Conservation (phyloP, 35 echinoderm and acorn worm genomes). For the Anneissia japonica region DNA sequence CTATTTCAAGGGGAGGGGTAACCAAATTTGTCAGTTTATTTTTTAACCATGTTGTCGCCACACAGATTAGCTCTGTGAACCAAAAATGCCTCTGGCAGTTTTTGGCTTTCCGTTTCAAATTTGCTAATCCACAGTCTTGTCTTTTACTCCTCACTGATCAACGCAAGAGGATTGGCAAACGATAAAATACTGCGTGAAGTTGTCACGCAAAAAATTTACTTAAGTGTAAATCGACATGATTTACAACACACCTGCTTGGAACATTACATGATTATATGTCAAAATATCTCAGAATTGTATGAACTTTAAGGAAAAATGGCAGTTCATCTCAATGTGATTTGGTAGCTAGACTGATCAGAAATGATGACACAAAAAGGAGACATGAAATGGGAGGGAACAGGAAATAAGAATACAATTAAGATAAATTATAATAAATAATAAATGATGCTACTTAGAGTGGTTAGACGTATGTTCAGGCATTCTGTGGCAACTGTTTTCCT, state of each 20-base stretch:
- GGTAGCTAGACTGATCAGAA: no score
- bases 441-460: no score
- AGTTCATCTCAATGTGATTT: no score
- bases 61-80: background rate
- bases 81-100: background rate
- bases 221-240: background rate
- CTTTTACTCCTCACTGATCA: background rate
- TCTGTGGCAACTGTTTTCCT: no score
- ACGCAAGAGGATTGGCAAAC: background rate
- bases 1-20: background rate
- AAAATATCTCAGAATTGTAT: background rate
- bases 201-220: background rate
- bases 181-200: background rate
- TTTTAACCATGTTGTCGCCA: background rate
- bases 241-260: background rate
- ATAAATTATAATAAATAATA: no score
- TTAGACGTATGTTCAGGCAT: no score
- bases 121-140: background rate
- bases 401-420: no score
- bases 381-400: no score
- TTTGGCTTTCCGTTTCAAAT: background rate
- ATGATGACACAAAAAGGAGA: no score
- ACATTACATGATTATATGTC: background rate
- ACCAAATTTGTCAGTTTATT: background rate
- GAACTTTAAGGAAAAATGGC: no score